These are phyloP conservation scores for Hesperia comma DNA, from an alignment of 2,888 invertebrate species.

Conservation along the genomic window DNA sequence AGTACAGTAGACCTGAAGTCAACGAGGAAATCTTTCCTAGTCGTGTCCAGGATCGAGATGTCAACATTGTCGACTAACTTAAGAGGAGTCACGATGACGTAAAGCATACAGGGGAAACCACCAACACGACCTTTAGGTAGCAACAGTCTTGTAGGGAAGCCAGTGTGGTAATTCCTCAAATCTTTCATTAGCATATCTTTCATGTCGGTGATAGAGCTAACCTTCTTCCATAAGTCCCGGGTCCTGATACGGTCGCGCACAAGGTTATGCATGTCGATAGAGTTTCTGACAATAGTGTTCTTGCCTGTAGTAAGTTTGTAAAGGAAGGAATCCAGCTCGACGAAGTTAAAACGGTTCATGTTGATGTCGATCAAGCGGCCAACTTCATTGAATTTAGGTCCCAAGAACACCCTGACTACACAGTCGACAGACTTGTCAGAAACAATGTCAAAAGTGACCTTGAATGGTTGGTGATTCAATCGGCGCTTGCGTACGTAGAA, in stretches of 20 bases:
- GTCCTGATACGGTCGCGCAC: slow-evolving; percentile 87
- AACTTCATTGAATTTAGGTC: slow-evolving; percentile 86
- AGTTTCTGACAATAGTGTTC: slow-evolving; percentile 86
- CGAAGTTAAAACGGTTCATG: slow-evolving; percentile 84
- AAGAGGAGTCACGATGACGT: slow-evolving; percentile 85
- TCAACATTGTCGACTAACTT: slow-evolving; percentile 69
- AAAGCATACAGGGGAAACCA: slow-evolving; percentile 86
- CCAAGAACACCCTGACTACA: slow-evolving; percentile 87
- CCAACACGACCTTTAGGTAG: slow-evolving; percentile 88
- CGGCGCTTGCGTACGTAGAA: slow-evolving; percentile 84
- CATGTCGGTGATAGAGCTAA: slow-evolving; percentile 79
- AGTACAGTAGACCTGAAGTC: slow-evolving; percentile 69
- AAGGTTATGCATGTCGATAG: slow-evolving; percentile 86
- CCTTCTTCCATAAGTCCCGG: slow-evolving; percentile 85
- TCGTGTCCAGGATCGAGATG: slow-evolving; percentile 64
- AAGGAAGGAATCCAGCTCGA: slow-evolving; percentile 86
- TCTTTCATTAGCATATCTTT: slow-evolving; percentile 63
- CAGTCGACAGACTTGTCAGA: slow-evolving; percentile 84
- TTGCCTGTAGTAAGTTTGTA: slow-evolving; percentile 85
- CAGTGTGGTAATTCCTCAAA: slow-evolving; percentile 80
- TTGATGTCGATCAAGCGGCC: slow-evolving; percentile 83
- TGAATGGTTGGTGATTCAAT: slow-evolving; percentile 86
- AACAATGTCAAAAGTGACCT: slow-evolving; percentile 80
- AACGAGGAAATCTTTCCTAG: slow-evolving; percentile 67
- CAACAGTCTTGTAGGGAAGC: slow-evolving; percentile 88